Evolutionary conservation across 1,140 invertebrate genomes (phyloP).

Genomic region (Listronotus bonariensis): DNA sequence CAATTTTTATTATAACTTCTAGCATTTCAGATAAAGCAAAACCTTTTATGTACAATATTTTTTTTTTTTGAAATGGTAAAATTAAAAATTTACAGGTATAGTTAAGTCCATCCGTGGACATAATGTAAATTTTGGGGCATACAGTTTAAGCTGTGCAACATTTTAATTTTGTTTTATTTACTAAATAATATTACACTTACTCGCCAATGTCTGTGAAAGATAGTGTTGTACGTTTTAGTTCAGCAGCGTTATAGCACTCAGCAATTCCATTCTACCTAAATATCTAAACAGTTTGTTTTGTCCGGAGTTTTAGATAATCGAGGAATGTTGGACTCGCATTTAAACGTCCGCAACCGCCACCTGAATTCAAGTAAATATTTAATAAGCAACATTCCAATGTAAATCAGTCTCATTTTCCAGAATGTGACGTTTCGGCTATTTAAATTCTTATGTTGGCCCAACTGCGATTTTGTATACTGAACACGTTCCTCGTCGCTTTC

Average conservation of each 20-base stretch:
- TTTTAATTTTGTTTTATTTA: no score
- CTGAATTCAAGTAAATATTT: conserved; percentile 49
- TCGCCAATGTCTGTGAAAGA: conserved; percentile 9
- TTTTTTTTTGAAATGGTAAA: no score
- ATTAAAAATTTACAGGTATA: no score
- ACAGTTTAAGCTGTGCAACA: no score
- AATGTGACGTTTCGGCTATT: conserved; percentile 53
- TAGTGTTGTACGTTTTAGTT: conserved; percentile 18
- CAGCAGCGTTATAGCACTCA: conserved; percentile 7
- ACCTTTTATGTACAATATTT: no score
- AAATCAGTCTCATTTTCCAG: conserved; percentile 53
- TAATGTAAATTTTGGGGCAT: no score
- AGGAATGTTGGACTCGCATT: conserved; percentile 28
- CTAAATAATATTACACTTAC: conserved; percentile 5
- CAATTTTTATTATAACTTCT: no score
- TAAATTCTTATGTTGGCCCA: conserved; percentile 50
- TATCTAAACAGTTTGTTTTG: conserved; percentile 33
- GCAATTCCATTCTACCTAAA: conserved; percentile 26
- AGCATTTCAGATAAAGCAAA: no score
- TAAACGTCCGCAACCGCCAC: conserved; percentile 34
- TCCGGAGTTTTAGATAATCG: conserved; percentile 34
- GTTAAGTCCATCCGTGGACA: no score
- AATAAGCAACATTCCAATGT: conserved; percentile 55
- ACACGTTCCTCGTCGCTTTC: conserved; percentile 49
- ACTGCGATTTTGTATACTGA: conserved; percentile 44